Percentiles rank a stretch among this genome's conserved stretches.
Conservation (phyloP, 2,888 invertebrate genomes). For the Calliphora vomitoria region DNA sequence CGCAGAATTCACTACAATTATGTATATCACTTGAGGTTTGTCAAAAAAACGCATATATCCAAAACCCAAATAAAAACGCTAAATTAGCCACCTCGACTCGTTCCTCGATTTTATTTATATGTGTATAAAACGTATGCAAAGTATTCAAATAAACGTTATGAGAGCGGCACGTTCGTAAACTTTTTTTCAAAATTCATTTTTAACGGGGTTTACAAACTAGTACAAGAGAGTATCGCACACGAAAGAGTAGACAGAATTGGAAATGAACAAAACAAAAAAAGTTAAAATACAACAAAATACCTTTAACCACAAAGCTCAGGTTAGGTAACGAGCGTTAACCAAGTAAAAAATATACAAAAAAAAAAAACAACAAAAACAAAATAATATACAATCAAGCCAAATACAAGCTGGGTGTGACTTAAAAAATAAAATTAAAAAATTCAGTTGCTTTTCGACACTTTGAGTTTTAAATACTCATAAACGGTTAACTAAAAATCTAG, state of each 20-base stretch:
- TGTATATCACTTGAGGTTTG: too few species aligned
- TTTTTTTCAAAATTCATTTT: conserved; percentile 20
- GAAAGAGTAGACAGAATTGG: conserved; percentile 56
- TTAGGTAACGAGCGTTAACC: conserved; percentile 69
- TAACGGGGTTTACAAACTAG: conserved; percentile 63
- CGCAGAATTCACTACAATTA: too few species aligned
- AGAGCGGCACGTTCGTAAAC: conserved; percentile 47
- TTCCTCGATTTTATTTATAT: conserved; percentile 45
- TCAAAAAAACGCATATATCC: too few species aligned
- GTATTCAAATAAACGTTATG: conserved; percentile 67
- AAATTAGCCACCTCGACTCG: conserved; percentile 13
- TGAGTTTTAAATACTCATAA: conserved; percentile 59
- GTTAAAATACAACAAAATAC: conserved; percentile 37
- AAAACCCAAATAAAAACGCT: not conserved
- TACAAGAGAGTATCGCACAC: conserved; percentile 57
- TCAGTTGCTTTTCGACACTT: conserved; percentile 72
- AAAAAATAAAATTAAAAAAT: conserved; percentile 61
- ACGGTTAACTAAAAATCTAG: conserved; percentile 29
- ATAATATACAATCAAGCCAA: conserved; percentile 64
- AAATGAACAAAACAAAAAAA: conserved; percentile 48
- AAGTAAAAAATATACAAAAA: conserved; percentile 6
- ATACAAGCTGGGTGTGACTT: conserved; percentile 73
- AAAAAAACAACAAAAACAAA: conserved; percentile 52
- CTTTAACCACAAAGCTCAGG: conserved; percentile 71
- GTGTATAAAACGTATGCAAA: conserved; percentile 67